A percentile compares a stretch with the other conserved stretches of the same genome.
Conservation (phyloP, 2,888 invertebrate species). For the Cheilosia impressa region DNA sequence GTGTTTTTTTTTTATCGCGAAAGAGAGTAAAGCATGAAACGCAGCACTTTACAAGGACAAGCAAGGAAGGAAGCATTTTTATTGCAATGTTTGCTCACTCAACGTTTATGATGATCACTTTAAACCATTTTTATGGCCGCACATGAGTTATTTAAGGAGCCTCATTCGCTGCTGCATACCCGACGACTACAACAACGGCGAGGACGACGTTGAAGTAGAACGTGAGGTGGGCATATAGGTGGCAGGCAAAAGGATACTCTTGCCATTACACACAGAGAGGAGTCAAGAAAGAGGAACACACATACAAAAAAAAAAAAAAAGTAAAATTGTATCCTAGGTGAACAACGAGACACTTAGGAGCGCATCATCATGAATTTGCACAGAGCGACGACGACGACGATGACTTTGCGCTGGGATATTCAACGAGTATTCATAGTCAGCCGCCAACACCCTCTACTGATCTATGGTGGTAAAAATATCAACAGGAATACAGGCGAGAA, state of each 20-base stretch:
- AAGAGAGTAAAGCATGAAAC: slow-evolving; percentile 68
- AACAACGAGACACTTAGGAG: slow-evolving; percentile 75
- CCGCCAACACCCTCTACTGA: slow-evolving; percentile 43
- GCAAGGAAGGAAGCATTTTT: slow-evolving; percentile 79
- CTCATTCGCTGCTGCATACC: slow-evolving; percentile 74
- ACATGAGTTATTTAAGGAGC: slow-evolving; percentile 81
- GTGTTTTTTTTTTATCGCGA: slow-evolving; percentile 47
- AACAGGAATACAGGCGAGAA: slow-evolving; percentile 65
- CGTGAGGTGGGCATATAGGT: slow-evolving; percentile 37
- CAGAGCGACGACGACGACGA: slow-evolving; percentile 19
- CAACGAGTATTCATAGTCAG: slow-evolving; percentile 5
- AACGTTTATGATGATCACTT: slow-evolving; percentile 84
- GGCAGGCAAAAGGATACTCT: slow-evolving; percentile 76
- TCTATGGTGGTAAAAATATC: slow-evolving; percentile 71
- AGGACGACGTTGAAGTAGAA: not conserved
- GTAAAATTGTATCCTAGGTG: slow-evolving; percentile 70
- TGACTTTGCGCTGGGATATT: slow-evolving; percentile 62
- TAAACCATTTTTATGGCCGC: slow-evolving; percentile 83
- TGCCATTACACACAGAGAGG: slow-evolving; percentile 52
- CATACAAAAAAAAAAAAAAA: slow-evolving; percentile 8
- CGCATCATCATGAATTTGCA: slow-evolving; percentile 75
- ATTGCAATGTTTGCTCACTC: slow-evolving; percentile 84
- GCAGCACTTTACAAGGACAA: slow-evolving; percentile 73
- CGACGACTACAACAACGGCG: slow-evolving; percentile 6
- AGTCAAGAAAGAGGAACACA: slow-evolving; percentile 58